Percentiles rank a stretch among this genome's conserved stretches.
Evolutionary conservation across 2,888 invertebrate species (phyloP).

Genomic region (Neoitamus cyanurus): DNA sequence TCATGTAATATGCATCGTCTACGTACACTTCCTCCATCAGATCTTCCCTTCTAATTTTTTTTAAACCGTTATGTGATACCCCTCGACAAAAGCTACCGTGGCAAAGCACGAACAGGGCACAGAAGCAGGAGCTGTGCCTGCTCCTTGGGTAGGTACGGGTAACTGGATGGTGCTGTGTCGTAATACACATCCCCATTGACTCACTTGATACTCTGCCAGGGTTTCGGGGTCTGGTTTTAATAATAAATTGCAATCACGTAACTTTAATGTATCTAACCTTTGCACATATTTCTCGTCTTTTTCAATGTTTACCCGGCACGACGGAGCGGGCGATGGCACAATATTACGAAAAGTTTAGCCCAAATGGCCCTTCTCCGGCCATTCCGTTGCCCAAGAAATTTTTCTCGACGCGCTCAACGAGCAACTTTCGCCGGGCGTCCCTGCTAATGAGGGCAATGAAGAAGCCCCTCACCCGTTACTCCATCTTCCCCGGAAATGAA

Average conservation of each 20-base stretch:
- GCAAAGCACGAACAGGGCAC: neutral
- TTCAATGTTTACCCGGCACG: slow-evolving; percentile 38
- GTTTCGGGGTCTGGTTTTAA: slow-evolving; percentile 39
- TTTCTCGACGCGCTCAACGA: neutral
- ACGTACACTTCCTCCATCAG: slow-evolving; percentile 27
- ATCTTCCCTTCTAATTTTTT: slow-evolving; percentile 27
- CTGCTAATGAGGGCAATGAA: slow-evolving; percentile 32
- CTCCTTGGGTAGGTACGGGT: neutral
- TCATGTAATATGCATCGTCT: slow-evolving; percentile 44
- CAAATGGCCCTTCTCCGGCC: neutral
- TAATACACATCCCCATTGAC: slow-evolving; percentile 43
- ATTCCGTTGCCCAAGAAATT: neutral
- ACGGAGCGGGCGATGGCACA: neutral
- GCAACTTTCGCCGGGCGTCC: neutral
- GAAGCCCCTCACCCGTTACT: neutral
- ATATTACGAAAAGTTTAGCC: slow-evolving; percentile 43
- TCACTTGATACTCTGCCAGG: slow-evolving; percentile 34
- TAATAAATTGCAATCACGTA: slow-evolving; percentile 48
- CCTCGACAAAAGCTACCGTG: neutral
- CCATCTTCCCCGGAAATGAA: neutral
- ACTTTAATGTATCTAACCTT: slow-evolving; percentile 47
- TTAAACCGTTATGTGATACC: slow-evolving; percentile 5
- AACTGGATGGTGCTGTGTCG: neutral
- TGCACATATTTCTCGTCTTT: slow-evolving; percentile 42
- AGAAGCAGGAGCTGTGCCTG: neutral